phyloP scores from a whole-genome alignment of 2,113 vertebrate genomes.

The Paramisgurnus dabryanus region DNA sequence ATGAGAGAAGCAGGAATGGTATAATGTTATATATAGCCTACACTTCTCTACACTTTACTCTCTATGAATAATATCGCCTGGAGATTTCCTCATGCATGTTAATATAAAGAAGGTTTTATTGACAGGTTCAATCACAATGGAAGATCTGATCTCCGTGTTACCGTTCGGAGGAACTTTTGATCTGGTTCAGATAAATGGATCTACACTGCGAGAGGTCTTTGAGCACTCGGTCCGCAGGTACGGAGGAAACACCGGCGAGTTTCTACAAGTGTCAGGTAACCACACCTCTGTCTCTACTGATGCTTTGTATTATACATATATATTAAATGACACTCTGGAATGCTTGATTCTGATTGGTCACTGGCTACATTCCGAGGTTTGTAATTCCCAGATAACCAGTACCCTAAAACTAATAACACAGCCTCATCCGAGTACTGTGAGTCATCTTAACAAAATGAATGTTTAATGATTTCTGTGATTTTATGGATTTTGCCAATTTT shows the following conservation, averaged over 20 bases:
- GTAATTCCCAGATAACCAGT: too few species aligned
- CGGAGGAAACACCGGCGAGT: slow-evolving; percentile 81
- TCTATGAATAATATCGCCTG: background rate
- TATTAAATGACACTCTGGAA: too few species aligned
- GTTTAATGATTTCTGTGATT: too few species aligned
- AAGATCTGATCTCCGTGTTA: slow-evolving; percentile 84
- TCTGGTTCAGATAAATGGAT: slow-evolving; percentile 82
- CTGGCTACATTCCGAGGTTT: too few species aligned
- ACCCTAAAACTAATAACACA: too few species aligned
- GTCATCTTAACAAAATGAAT: too few species aligned
- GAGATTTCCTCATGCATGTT: background rate
- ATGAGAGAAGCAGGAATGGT: slow-evolving; percentile 83
- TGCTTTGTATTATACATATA: background rate
- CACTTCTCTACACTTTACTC: background rate
- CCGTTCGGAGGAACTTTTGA: slow-evolving; percentile 92
- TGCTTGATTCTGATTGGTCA: too few species aligned
- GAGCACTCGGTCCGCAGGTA: slow-evolving; percentile 85
- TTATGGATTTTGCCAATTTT: too few species aligned
- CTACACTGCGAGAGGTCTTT: slow-evolving; percentile 82
- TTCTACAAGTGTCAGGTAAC: slow-evolving; percentile 91
- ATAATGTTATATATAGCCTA: background rate
- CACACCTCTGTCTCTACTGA: background rate
- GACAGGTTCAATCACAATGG: slow-evolving; percentile 76
- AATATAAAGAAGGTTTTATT: background rate
- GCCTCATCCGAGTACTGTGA: too few species aligned